phyloP scores from a whole-genome alignment of 2,113 vertebrate genomes.

The Eira barbara region DNA sequence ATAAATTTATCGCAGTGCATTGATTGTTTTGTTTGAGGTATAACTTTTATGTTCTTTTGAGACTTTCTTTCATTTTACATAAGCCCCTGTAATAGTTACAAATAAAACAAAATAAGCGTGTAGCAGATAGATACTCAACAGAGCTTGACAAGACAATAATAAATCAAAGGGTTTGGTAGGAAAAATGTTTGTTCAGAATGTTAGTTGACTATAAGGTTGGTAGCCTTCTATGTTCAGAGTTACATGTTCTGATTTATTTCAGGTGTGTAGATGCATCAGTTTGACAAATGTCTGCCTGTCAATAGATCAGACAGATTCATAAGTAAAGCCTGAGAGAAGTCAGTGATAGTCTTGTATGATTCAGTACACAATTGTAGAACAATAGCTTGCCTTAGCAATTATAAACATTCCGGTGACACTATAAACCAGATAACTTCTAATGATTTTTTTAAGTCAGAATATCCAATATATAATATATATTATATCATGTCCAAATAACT shows the following conservation, averaged over 20 bases:
- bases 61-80: background rate
- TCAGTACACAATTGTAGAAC: background rate
- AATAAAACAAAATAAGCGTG: slow-evolving; percentile 50
- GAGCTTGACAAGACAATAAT: slow-evolving; percentile 17
- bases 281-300: slow-evolving; percentile 48
- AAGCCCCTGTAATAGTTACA: slow-evolving; percentile 53
- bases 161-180: slow-evolving; percentile 22
- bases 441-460: background rate
- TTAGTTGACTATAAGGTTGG: background rate
- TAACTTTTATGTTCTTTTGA: slow-evolving; percentile 50
- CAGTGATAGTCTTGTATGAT: slow-evolving; percentile 21
- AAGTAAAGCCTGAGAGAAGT: slow-evolving; percentile 38
- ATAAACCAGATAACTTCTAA: background rate
- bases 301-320: slow-evolving; percentile 37
- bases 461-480: background rate
- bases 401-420: background rate
- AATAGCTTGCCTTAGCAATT: background rate
- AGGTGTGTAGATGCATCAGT: slow-evolving; percentile 5
- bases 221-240: slow-evolving; percentile 2
- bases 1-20: slow-evolving; percentile 48
- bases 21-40: slow-evolving; percentile 62
- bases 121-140: slow-evolving; percentile 4
- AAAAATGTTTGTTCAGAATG: slow-evolving; percentile 14
- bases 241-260: slow-evolving; percentile 48
- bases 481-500: background rate